A percentile compares a stretch with the other conserved stretches of the same genome.
Evolutionary conservation across 1,140 invertebrate species (phyloP).

Genomic region (Magallana ariakensis): DNA sequence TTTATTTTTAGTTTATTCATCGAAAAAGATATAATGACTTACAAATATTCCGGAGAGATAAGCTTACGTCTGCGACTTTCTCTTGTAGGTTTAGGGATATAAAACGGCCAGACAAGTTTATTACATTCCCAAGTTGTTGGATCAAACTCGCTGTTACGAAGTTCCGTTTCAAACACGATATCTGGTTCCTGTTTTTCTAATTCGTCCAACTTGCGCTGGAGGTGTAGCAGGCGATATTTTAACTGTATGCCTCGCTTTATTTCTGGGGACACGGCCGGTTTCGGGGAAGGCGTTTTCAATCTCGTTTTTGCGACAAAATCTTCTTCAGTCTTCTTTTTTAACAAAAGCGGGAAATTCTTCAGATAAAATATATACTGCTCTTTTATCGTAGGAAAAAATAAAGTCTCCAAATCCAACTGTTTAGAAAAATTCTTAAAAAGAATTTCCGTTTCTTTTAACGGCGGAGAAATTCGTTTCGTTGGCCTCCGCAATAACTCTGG

Average conservation of each 20-base stretch:
- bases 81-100: background rate
- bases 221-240: conserved; percentile 26
- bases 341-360: conserved; percentile 40
- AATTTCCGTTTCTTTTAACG: conserved; percentile 4
- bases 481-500: conserved; percentile 27
- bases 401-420: conserved; percentile 15
- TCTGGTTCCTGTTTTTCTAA: conserved; percentile 43
- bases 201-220: conserved; percentile 3
- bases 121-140: conserved; percentile 52
- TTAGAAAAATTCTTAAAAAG: conserved; percentile 45
- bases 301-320: background rate
- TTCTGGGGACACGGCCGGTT: conserved; percentile 27
- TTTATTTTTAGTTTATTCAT: no score
- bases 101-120: conserved; percentile 29
- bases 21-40: no score
- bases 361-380: conserved; percentile 42
- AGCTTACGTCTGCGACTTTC: background rate
- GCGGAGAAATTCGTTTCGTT: background rate
- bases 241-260: conserved; percentile 42
- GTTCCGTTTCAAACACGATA: conserved; percentile 46
- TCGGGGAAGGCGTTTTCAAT: conserved; percentile 28
- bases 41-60: background rate
- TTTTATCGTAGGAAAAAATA: conserved; percentile 40
- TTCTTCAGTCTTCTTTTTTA: conserved; percentile 25
- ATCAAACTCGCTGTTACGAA: conserved; percentile 47